Conservation (phyloP, 2,888 invertebrate species). For the Drosophila multiciliata region DNA sequence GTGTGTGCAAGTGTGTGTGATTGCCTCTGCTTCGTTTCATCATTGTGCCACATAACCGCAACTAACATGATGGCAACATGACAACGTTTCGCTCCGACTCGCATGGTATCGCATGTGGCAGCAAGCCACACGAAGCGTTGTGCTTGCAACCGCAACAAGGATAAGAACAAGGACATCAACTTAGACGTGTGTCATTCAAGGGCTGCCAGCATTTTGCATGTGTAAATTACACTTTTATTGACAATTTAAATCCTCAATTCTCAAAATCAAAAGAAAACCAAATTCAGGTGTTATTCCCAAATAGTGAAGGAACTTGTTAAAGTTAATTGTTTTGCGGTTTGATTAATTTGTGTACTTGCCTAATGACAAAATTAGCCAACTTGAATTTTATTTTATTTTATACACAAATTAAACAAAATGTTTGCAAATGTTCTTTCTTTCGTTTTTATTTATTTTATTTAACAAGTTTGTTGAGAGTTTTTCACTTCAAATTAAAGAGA, state of each 20-base stretch:
- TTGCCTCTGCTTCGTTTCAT: slow-evolving; percentile 68
- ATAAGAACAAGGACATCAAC: slow-evolving; percentile 42
- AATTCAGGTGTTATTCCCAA: slow-evolving; percentile 8
- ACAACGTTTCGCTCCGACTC: slow-evolving; percentile 47
- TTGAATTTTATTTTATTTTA: not conserved
- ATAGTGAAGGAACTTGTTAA: slow-evolving; percentile 1
- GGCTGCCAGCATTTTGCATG: slow-evolving; percentile 24
- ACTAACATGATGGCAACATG: slow-evolving; percentile 67
- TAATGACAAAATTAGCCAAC: slow-evolving; percentile 24
- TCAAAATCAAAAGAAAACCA: slow-evolving; percentile 3
- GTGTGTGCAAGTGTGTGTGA: slow-evolving; percentile 26
- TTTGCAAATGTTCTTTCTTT: not conserved
- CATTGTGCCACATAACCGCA: slow-evolving; percentile 76
- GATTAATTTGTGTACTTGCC: not conserved
- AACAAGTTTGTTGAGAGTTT: too few species aligned
- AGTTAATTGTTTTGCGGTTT: slow-evolving; percentile 28
- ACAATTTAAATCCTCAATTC: slow-evolving; percentile 30
- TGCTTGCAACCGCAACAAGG: slow-evolving; percentile 54
- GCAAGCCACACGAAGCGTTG: slow-evolving; percentile 44
- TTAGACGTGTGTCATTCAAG: slow-evolving; percentile 18
- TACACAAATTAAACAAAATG: not conserved
- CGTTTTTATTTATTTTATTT: not conserved
- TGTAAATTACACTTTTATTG: slow-evolving; percentile 66
- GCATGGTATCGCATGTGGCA: slow-evolving; percentile 13
- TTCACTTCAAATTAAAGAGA: not conserved